phyloP scores from a whole-genome alignment of 2,797 vertebrate genomes.

The Odontamblyopus rebecca region DNA sequence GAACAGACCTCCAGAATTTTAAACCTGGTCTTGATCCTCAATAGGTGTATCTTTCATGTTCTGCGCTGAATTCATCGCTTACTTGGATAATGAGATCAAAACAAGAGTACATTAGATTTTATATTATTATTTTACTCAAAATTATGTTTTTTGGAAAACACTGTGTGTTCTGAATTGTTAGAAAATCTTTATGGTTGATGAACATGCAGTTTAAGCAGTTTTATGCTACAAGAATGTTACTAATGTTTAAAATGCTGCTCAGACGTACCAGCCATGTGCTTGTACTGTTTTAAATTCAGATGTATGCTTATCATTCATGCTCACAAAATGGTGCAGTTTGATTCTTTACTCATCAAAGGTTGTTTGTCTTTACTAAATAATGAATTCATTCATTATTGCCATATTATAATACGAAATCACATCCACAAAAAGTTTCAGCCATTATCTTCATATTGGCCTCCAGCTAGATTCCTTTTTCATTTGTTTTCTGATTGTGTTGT shows the following conservation, averaged over 20 bases:
- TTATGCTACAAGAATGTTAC: not conserved
- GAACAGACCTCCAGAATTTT: not conserved
- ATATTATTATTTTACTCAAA: constrained; percentile 4
- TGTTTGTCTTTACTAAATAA: not conserved
- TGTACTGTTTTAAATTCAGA: not conserved
- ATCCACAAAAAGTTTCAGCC: not conserved
- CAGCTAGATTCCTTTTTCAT: not conserved
- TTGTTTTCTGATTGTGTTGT: not conserved
- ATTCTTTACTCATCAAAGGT: not conserved
- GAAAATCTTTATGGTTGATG: not conserved
- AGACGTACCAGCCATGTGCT: not conserved
- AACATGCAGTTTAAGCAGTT: not conserved
- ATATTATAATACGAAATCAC: not conserved
- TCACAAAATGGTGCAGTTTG: not conserved
- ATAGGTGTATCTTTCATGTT: not conserved
- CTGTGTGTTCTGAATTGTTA: not conserved
- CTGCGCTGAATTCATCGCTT: not conserved
- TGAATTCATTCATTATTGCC: not conserved
- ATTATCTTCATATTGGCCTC: not conserved
- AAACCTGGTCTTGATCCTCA: not conserved
- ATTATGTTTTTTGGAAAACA: not conserved
- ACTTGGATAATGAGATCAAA: not conserved
- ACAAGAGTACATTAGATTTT: constrained; percentile 24
- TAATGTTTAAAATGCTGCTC: not conserved
- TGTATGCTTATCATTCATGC: not conserved